These are phyloP conservation scores for Ammospiza nelsoni DNA, from an alignment of 2,113 vertebrate genomes.

Conservation along the genomic window DNA sequence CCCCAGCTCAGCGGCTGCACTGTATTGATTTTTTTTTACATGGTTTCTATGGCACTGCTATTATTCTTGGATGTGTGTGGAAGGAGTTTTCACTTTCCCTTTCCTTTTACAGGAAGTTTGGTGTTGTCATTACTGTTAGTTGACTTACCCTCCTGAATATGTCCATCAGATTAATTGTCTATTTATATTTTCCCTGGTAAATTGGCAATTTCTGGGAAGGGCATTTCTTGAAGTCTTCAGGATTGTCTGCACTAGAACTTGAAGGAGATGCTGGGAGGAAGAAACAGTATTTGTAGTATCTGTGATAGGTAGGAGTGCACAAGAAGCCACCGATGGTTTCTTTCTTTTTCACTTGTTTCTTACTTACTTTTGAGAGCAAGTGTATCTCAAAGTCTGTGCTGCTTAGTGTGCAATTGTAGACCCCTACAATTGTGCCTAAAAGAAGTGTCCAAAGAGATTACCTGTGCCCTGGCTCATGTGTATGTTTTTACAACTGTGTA, in stretches of 20 bases:
- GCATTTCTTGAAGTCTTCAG: neutral
- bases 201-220: neutral
- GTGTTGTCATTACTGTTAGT: neutral
- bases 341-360: neutral
- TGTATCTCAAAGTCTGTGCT: neutral
- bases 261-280: neutral
- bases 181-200: neutral
- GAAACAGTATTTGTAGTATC: neutral
- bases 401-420: neutral
- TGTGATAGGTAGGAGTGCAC: neutral
- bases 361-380: neutral
- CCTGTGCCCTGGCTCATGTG: rapidly evolving
- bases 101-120: slow-evolving; percentile 3
- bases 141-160: neutral
- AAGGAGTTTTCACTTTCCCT: neutral
- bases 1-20: neutral
- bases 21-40: slow-evolving; percentile 24
- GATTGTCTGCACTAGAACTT: neutral
- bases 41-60: slow-evolving; percentile 26
- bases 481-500: neutral
- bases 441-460: neutral
- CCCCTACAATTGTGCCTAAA: neutral
- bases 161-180: neutral
- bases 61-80: neutral
- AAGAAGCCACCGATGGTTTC: neutral